Evolutionary conservation across 2,113 vertebrate genomes (phyloP).

Genomic region (Euleptes europaea): DNA sequence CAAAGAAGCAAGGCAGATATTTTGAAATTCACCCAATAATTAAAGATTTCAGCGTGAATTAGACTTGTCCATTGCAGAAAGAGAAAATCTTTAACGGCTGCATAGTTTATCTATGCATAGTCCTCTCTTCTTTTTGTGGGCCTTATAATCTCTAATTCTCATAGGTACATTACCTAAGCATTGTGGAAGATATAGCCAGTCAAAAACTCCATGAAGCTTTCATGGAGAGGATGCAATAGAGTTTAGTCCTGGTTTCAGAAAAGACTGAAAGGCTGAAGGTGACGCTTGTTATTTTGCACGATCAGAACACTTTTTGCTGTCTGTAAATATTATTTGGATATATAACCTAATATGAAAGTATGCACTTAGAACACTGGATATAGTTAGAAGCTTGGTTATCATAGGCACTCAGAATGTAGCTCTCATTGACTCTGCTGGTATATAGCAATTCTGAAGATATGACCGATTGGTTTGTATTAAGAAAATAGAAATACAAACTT

Average conservation of each 20-base stretch:
- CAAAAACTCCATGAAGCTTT: background rate
- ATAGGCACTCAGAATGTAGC: background rate
- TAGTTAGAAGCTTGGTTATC: background rate
- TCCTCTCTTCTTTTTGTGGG: background rate
- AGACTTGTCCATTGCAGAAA: background rate
- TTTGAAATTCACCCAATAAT: background rate
- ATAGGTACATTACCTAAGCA: background rate
- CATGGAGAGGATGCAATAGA: background rate
- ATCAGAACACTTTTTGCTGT: background rate
- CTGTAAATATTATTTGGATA: conserved; percentile 13
- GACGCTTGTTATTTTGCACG: too few species aligned
- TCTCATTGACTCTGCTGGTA: background rate
- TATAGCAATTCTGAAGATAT: background rate
- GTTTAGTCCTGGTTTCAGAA: fast-evolving
- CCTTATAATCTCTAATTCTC: background rate
- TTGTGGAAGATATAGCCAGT: background rate
- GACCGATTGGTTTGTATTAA: background rate
- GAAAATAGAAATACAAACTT: conserved; percentile 28
- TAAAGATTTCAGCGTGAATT: background rate
- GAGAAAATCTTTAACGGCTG: background rate
- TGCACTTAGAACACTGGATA: background rate
- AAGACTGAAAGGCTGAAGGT: background rate
- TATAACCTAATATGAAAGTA: background rate
- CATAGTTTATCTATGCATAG: background rate
- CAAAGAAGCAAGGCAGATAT: background rate